Base-by-base conservation (phyloP, 1,140 invertebrate genomes). In the Caenorhabditis latens region DNA sequence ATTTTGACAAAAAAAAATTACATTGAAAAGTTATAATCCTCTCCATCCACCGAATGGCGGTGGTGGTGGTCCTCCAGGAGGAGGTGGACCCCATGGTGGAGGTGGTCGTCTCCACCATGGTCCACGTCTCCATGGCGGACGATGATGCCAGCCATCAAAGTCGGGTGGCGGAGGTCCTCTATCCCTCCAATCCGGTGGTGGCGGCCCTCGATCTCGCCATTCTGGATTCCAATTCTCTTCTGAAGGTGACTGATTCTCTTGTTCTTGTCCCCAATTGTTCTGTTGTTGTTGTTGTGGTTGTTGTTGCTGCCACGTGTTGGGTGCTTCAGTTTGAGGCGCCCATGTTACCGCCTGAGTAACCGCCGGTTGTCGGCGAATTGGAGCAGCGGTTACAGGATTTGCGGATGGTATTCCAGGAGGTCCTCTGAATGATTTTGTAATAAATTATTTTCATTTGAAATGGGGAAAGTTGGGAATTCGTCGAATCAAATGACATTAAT, bases 121-220 rank as follows among this genome's bases (percentile, higher is more conserved):
- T 14, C 71, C 71, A n/a, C 71, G 71, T 53, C 43, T 50, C 71
- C 71, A 79, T 50, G 71, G 71, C 53, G 71, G 71, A 4, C 71
- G 71, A 79, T 79, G 71, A n/a, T 79, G 71, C 71, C 71, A 79
- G 32, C n/a, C 71, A 21, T 79, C 46, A 50, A 79, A 79, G 11
- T 79, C 71, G 0, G 71, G 71, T 24, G 71, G 65, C 5, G 65
- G 65, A n/a, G 65, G 65, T 4, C 42, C 42, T 46, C 42, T 43
- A 21, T 71, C 65, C 3, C 42, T 9, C 65, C 42, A 48, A 46
- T 43, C 14, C 9, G 58, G 58, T 16, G 58, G 63, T 9, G 63
- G 63, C 8, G 63, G 63, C 40, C 63, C 40, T 42, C 63, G 32
- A 7, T 42, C 40, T 14, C 63, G 13, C 63, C 63, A 67, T 40